Conservation (phyloP, 2,888 invertebrate species). For the Capitulum mitella region DNA sequence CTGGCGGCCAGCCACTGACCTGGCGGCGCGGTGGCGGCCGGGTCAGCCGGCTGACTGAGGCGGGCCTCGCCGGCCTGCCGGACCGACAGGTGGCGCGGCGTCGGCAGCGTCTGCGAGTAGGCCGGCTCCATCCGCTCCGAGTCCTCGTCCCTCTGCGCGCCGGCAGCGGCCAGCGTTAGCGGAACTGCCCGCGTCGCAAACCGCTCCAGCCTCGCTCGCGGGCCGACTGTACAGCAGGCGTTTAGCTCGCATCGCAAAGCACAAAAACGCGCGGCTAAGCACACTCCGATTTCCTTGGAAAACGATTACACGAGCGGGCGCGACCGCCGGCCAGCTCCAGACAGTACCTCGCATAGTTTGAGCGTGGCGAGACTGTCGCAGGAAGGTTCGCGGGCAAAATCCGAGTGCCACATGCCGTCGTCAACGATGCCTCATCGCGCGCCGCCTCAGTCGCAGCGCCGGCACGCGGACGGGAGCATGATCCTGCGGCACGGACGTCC, state of each 20-base stretch:
- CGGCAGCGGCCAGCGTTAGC: too few species aligned
- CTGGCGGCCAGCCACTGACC: too few species aligned
- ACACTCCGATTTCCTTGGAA: neutral
- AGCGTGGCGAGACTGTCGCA: neutral
- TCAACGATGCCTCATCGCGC: too few species aligned
- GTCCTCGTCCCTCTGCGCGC: constrained; percentile 4
- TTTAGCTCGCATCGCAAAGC: neutral
- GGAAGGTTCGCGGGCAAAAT: neutral
- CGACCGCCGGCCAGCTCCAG: too few species aligned
- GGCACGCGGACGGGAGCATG: too few species aligned
- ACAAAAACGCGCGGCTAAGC: neutral
- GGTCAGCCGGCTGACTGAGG: neutral
- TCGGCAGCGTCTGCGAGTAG: neutral
- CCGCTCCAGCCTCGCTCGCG: too few species aligned
- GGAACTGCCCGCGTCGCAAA: too few species aligned
- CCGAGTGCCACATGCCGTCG: neutral
- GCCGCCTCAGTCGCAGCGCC: too few species aligned
- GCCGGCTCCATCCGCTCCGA: neutral
- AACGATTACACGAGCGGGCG: neutral
- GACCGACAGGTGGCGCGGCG: neutral
- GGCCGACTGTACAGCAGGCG: too few species aligned
- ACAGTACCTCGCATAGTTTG: constrained; percentile 2
- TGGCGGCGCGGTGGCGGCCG: neutral
- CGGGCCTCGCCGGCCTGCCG: neutral
- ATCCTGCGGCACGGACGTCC: too few species aligned